These are phyloP conservation scores for Agrypnia vestita DNA, from an alignment of 1,140 invertebrate species.

Conservation along the genomic window DNA sequence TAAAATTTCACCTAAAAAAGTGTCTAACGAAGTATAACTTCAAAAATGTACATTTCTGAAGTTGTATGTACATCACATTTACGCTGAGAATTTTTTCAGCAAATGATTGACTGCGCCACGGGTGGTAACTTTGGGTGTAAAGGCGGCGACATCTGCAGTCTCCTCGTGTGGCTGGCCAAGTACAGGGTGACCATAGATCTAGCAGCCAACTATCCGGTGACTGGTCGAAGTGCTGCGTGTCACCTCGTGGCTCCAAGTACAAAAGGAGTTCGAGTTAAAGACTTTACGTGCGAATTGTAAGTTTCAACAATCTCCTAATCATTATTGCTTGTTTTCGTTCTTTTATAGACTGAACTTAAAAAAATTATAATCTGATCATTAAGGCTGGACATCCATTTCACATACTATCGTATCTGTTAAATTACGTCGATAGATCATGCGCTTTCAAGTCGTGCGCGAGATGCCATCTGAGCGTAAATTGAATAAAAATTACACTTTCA, in stretches of 20 bases:
- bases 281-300: constrained; percentile 71
- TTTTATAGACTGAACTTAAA: too few relatives aligned
- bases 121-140: constrained; percentile 83
- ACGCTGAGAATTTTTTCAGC: constrained; percentile 62
- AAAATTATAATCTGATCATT: too few relatives aligned
- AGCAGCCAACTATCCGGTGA: constrained; percentile 80
- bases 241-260: constrained; percentile 66
- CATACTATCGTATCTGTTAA: too few relatives aligned
- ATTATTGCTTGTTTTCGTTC: too few relatives aligned
- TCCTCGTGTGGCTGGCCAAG: constrained; percentile 82
- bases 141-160: constrained; percentile 86
- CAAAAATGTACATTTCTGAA: too few relatives aligned
- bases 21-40: too few relatives aligned
- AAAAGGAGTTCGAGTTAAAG: constrained; percentile 61
- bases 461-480: too few relatives aligned
- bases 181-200: constrained; percentile 58
- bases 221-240: constrained; percentile 35
- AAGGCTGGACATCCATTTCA: too few relatives aligned
- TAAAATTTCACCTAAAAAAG: too few relatives aligned
- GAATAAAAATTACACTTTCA: too few relatives aligned
- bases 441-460: too few relatives aligned
- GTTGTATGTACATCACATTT: background rate
- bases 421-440: too few relatives aligned
- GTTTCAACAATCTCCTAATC: constrained; percentile 16
- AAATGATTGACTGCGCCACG: constrained; percentile 88